Base-by-base conservation (phyloP, 2,113 vertebrate genomes). In the Melanerpes aurifrons region DNA sequence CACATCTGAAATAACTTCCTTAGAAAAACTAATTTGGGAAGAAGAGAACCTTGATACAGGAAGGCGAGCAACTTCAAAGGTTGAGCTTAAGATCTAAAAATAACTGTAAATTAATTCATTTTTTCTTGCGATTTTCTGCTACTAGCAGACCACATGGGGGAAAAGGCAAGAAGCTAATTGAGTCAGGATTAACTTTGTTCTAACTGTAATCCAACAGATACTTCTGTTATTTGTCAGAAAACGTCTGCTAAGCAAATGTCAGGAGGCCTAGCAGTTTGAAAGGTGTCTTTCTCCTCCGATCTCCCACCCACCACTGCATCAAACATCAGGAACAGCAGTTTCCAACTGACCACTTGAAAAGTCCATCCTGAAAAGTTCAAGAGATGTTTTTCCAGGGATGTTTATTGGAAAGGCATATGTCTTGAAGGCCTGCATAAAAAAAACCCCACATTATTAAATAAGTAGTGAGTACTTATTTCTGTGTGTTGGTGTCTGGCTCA, bases 171-270 rank as follows among this genome's bases (percentile, higher is more conserved):
- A 92, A 64, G 76, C 71, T 87, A 80, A 90, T 48, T 88, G 72
- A 81, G 71, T 81, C 77, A 87, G 66, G 66, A 80, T 89, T 82
- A 86, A 76, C 78, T 95, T 94, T 94, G 81, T 90, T 87, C 78
- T 57, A 47, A 21, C 68, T 85, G 10, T 72, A 94, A 82, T 72
- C 75, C 72, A 74, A n/a, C 31, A 94, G 82, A 68, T 76, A 48
- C 67, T 59, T 73, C 28, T 73, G 29, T 76, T 85, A 19, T 47
- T 96, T 82, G 63, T 53, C 61, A 31, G 45, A 45, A 62, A 68
- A 78, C 0, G 3, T 59, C 66, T 90, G 10, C 77, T 75, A 8
- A 74, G 21, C 59, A 48, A 40, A 31, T 1, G 2, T 64, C 54
- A 75, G 88, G 70, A 87, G 67, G 45, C 66, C 58, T 58, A 48